Evolutionary conservation across 2,888 invertebrate species (phyloP).

Genomic region (Steromphala cineraria): DNA sequence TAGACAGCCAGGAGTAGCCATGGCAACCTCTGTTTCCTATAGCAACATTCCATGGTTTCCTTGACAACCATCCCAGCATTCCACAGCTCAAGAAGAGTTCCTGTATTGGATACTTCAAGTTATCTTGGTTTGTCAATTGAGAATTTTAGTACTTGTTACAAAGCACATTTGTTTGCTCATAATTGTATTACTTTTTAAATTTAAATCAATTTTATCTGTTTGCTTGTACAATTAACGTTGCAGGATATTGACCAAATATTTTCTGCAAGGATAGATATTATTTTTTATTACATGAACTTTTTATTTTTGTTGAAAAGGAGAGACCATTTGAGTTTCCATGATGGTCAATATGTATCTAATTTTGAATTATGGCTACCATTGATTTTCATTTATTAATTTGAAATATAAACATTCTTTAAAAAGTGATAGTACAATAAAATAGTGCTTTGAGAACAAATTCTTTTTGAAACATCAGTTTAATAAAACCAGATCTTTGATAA

Average conservation of each 20-base stretch:
- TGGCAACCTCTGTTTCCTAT: not conserved
- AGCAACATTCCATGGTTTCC: slow-evolving; percentile 12
- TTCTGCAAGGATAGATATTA: no score
- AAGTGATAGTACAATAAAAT: not conserved
- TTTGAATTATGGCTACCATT: not conserved
- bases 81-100: slow-evolving; percentile 6
- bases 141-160: not conserved
- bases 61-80: slow-evolving; percentile 13
- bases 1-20: slow-evolving; percentile 50
- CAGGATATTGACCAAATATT: no score
- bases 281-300: not conserved
- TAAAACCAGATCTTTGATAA: no score
- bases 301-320: not conserved
- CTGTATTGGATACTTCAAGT: not conserved
- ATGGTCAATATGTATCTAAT: not conserved
- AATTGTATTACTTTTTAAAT: not conserved
- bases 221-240: not conserved
- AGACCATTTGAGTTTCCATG: not conserved
- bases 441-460: not conserved
- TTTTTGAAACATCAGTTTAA: no score
- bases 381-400: not conserved
- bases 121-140: not conserved
- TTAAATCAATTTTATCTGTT: not conserved
- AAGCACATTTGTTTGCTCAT: not conserved
- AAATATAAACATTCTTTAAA: not conserved